These are phyloP conservation scores for Apodemia hepburni DNA, from an alignment of 2,888 invertebrate species.

Conservation along the genomic window DNA sequence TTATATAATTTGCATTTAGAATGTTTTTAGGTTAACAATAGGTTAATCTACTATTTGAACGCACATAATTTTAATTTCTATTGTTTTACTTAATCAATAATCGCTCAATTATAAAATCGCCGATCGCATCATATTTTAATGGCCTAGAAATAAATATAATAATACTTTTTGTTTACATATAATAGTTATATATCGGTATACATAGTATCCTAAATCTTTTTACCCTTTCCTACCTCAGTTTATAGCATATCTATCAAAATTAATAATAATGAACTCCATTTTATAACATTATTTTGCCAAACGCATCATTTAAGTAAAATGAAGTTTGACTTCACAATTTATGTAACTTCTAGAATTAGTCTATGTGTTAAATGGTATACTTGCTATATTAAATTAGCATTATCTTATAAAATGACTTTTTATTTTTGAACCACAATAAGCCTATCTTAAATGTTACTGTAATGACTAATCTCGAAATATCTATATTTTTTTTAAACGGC, in stretches of 20 bases:
- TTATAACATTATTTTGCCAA: conserved; percentile 3
- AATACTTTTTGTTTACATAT: neutral
- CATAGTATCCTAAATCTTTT: conserved; percentile 20
- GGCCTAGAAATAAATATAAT: conserved; percentile 4
- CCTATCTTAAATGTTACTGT: too few species aligned
- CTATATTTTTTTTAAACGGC: too few species aligned
- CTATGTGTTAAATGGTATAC: conserved; percentile 61
- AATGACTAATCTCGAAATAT: too few species aligned
- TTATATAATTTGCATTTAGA: too few species aligned
- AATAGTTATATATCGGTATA: neutral
- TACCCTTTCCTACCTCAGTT: conserved; percentile 49
- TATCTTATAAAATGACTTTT: conserved; percentile 42
- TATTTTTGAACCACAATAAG: too few species aligned
- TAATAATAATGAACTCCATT: conserved; percentile 15
- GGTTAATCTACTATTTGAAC: neutral
- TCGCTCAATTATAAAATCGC: too few species aligned
- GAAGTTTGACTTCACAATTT: conserved; percentile 67
- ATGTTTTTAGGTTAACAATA: too few species aligned
- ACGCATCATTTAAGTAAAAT: conserved; percentile 33
- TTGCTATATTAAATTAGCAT: conserved; percentile 73
- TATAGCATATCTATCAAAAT: conserved; percentile 46
- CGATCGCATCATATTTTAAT: conserved; percentile 26
- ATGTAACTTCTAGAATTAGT: conserved; percentile 46
- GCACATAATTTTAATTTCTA: neutral
- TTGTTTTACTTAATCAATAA: neutral